A percentile compares a stretch with the other conserved stretches of the same genome.
phyloP scores from a whole-genome alignment of 2,797 vertebrate genomes.

The Acrossocheilus wenchowensis region DNA sequence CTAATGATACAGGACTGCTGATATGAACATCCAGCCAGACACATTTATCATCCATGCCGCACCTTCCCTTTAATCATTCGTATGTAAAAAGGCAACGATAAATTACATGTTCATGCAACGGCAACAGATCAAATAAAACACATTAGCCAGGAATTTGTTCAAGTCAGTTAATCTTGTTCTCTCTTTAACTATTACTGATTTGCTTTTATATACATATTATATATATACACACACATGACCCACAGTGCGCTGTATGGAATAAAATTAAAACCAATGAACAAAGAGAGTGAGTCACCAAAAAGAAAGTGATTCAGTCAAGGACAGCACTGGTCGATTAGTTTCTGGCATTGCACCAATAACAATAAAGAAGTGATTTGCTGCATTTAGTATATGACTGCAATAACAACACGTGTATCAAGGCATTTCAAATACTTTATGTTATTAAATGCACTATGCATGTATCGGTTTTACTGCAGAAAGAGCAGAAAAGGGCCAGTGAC shows the following conservation, averaged over 20 bases:
- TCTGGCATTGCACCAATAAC: slow-evolving; percentile 56
- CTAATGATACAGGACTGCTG: slow-evolving; percentile 56
- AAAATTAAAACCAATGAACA: slow-evolving; percentile 29
- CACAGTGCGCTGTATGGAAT: slow-evolving; percentile 12
- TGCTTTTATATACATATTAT: neutral
- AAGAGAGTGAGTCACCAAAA: slow-evolving; percentile 60
- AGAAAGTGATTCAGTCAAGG: slow-evolving; percentile 70
- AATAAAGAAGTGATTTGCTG: slow-evolving; percentile 51
- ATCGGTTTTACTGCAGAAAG: slow-evolving; percentile 16
- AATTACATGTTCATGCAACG: slow-evolving; percentile 51
- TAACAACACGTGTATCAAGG: slow-evolving; percentile 44
- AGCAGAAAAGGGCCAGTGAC: slow-evolving; percentile 35
- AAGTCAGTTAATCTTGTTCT: slow-evolving; percentile 45
- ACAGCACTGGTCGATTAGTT: slow-evolving; percentile 51
- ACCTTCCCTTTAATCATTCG: slow-evolving; percentile 51
- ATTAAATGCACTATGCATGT: neutral
- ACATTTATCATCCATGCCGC: slow-evolving; percentile 45
- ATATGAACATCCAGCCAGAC: slow-evolving; percentile 52
- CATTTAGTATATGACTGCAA: slow-evolving; percentile 49
- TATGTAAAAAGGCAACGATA: slow-evolving; percentile 52
- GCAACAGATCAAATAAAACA: slow-evolving; percentile 46
- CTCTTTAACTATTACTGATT: slow-evolving; percentile 22
- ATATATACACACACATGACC: neutral
- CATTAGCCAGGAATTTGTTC: slow-evolving; percentile 48
- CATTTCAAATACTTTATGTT: slow-evolving; percentile 24